Percentiles rank a stretch among this genome's conserved stretches.
phyloP scores from a whole-genome alignment of 2,888 invertebrate genomes.

The Scaptomyza caliginosa region DNA sequence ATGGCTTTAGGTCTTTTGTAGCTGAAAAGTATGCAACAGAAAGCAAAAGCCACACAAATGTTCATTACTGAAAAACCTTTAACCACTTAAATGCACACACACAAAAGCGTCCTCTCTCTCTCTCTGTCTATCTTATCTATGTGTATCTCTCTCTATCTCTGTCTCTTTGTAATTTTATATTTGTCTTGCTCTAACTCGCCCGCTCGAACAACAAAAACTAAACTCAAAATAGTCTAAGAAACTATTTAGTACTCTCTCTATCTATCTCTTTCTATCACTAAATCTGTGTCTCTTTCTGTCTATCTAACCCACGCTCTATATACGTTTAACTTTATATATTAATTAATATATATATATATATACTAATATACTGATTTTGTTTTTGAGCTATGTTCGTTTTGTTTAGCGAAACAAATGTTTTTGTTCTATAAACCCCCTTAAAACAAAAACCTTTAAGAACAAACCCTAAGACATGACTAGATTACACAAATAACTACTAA shows the following conservation, averaged over 20 bases:
- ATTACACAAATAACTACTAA: constrained; percentile 51
- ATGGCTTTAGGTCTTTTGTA: constrained; percentile 51
- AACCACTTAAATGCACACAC: constrained; percentile 56
- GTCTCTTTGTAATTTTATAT: constrained; percentile 40
- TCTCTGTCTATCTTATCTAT: constrained; percentile 9
- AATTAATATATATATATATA: constrained; percentile 44
- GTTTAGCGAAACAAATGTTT: constrained; percentile 71
- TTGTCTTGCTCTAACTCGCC: constrained; percentile 44
- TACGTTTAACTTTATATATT: constrained; percentile 51
- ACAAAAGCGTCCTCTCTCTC: constrained; percentile 32
- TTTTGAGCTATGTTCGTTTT: constrained; percentile 76
- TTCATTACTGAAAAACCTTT: constrained; percentile 42
- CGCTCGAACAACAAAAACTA: constrained; percentile 30
- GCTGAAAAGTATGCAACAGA: constrained; percentile 60
- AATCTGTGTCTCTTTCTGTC: constrained; percentile 46
- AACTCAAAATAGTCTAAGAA: constrained; percentile 21
- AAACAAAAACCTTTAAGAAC: constrained; percentile 25
- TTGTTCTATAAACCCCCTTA: constrained; percentile 37
- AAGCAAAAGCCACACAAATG: constrained; percentile 28
- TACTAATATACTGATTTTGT: constrained; percentile 64
- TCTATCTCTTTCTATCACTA: constrained; percentile 32
- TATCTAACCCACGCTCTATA: constrained; percentile 50
- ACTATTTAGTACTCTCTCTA: constrained; percentile 35
- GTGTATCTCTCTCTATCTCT: constrained; percentile 22
- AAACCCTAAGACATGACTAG: constrained; percentile 19